These are phyloP conservation scores for Crypturellus undulatus DNA, from an alignment of 2,113 vertebrate species.

Conservation along the genomic window DNA sequence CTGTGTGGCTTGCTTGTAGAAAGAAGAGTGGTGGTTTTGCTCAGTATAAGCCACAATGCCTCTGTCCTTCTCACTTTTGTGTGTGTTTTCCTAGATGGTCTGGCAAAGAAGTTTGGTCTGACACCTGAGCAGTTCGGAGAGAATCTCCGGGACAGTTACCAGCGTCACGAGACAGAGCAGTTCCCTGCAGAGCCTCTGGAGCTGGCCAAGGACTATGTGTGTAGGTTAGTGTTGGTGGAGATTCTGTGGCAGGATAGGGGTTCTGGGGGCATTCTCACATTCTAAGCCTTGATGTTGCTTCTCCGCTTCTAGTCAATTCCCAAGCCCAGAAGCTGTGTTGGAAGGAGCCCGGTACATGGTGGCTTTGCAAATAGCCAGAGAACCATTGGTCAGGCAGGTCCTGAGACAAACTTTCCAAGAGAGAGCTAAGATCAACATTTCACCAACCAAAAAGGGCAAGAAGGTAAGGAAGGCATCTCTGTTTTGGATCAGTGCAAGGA, in stretches of 20 bases:
- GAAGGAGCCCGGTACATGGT: conserved; percentile 99
- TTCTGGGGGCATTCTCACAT: neutral
- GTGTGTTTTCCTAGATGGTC: conserved; percentile 81
- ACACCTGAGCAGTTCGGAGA: conserved; percentile 99
- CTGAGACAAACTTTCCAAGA: conserved; percentile 97
- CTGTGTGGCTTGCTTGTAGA: neutral
- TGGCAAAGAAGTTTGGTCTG: conserved; percentile 98
- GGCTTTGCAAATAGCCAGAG: conserved; percentile 95
- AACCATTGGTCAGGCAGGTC: conserved; percentile 96
- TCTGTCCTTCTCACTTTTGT: neutral
- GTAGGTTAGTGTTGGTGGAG: conserved; percentile 76
- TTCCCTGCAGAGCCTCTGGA: conserved; percentile 97
- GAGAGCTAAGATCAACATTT: conserved; percentile 95
- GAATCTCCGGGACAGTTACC: conserved; percentile 97
- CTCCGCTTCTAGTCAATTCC: conserved; percentile 86
- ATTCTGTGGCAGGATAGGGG: neutral
- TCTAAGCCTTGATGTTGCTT: neutral
- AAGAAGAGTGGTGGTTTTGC: neutral
- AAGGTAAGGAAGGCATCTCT: conserved; percentile 81
- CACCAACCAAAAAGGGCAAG: conserved; percentile 96
- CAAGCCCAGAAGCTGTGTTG: conserved; percentile 90
- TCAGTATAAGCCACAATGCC: neutral
- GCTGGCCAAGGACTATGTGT: conserved; percentile 96
- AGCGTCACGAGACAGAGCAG: conserved; percentile 97
- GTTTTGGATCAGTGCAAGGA: neutral